Base-by-base conservation (phyloP, 2,888 invertebrate species). In the Lithophane semibrunnea region DNA sequence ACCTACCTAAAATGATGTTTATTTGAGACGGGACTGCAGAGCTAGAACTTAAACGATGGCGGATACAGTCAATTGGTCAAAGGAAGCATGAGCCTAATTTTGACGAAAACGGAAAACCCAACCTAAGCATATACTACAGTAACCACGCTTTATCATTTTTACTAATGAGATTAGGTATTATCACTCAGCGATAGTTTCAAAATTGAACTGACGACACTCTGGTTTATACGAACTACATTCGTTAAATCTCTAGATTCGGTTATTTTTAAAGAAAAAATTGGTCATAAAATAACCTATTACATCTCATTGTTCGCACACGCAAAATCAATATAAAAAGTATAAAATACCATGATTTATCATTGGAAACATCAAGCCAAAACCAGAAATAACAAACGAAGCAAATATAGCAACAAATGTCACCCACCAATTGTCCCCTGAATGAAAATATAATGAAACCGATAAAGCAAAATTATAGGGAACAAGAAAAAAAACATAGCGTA, bases 361-460 rank as follows among this genome's bases (percentile, higher is more conserved):
- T 24, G 42, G 18, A 73, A 73, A 75, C 75, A 82, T 75, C 75
- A 80, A 74, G 77, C 75, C 64, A 76, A 56, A 79, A 85, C 64
- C 61, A 80, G 72, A 80, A 86, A 81, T 64, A 77, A 72, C 78
- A 77, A 83, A 83, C 67, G 77, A 83, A 83, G 75, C 82, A 83
- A 88, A 88, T 85, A 86, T 80, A 84, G 87, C 77, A 90, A 87
- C 91, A 91, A 91, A 92, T 88, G 88, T 89, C 87, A 86, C 82
- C 78, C 69, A 61, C 68, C 89, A 88, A 90, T 91, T 91, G 90
- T 88, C 81, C 77, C 83, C 87, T 83, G 87, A 92, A 93, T 91
- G 92, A 90, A 92, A 92, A 93, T 90, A 94, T 92, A 94, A 94
- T 94, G 91, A 92, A 93, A 92, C 91, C 93, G 92, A 95, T 95